phyloP scores from a whole-genome alignment of 2,888 invertebrate genomes.

The Phytoseiulus persimilis region DNA sequence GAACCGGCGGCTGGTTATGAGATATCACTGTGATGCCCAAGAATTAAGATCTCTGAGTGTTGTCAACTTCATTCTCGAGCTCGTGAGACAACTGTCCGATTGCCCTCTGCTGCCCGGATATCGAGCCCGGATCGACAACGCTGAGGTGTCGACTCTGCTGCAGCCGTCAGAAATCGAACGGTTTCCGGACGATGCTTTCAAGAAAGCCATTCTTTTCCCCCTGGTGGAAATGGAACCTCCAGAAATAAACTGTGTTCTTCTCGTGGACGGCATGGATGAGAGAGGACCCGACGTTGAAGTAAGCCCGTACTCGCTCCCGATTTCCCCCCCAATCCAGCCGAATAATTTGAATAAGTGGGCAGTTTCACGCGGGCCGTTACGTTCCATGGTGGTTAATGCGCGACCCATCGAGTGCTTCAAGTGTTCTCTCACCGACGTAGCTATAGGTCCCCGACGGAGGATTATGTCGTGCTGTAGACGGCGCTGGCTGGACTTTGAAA shows the following conservation, averaged over 20 bases:
- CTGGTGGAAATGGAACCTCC: conserved; percentile 76
- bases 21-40: conserved; percentile 54
- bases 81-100: conserved; percentile 70
- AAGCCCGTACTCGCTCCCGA: not conserved
- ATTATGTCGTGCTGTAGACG: no score
- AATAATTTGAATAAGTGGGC: no score
- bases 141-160: conserved; percentile 71
- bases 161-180: conserved; percentile 69
- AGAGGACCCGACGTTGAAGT: conserved; percentile 28
- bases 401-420: no score
- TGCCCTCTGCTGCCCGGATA: conserved; percentile 55
- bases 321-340: no score
- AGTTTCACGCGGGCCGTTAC: no score
- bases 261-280: conserved; percentile 92
- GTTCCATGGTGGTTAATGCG: no score
- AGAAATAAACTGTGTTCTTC: conserved; percentile 65
- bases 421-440: no score
- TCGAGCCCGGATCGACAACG: conserved; percentile 68
- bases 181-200: conserved; percentile 83
- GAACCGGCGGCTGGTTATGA: conserved; percentile 48
- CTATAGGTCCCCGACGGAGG: no score
- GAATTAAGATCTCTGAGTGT: conserved; percentile 46
- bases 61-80: conserved; percentile 64
- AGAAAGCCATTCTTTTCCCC: conserved; percentile 76
- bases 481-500: no score